Evolutionary conservation across 2,113 vertebrate species (phyloP).

Genomic region (Alexandromys fortis): DNA sequence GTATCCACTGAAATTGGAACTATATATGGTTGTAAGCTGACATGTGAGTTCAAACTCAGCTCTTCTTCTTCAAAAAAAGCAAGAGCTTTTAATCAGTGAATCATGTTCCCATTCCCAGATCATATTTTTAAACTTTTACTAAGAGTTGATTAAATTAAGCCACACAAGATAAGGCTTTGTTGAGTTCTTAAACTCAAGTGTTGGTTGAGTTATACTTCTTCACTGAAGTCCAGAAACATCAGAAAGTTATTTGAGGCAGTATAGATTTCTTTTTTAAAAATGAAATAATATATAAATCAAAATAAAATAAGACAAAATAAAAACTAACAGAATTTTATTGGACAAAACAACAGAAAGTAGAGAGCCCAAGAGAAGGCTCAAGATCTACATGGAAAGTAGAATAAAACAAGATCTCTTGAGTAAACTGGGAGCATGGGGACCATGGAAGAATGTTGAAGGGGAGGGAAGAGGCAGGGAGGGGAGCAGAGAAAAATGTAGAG

Average conservation of each 20-base stretch:
- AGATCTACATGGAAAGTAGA: too few species aligned
- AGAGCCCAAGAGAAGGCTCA: background rate
- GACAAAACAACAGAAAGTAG: background rate
- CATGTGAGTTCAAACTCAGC: background rate
- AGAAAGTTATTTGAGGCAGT: background rate
- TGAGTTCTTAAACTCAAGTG: background rate
- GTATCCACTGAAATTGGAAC: background rate
- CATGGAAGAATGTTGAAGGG: too few species aligned
- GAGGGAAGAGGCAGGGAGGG: too few species aligned
- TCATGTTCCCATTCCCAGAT: background rate
- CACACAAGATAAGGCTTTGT: background rate
- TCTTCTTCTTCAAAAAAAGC: background rate
- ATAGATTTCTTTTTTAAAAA: background rate
- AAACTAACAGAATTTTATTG: background rate
- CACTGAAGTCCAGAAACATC: background rate
- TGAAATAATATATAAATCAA: background rate
- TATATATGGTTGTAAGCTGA: background rate
- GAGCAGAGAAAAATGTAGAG: too few species aligned
- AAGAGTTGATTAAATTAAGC: background rate
- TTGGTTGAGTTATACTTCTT: background rate
- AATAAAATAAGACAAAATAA: too few species aligned
- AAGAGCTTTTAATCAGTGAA: background rate
- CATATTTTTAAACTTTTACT: background rate
- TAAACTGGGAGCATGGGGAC: too few species aligned
- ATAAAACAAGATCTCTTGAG: too few species aligned